Base-by-base conservation (phyloP, 2,888 invertebrate genomes). In the Clusia tigrina region DNA sequence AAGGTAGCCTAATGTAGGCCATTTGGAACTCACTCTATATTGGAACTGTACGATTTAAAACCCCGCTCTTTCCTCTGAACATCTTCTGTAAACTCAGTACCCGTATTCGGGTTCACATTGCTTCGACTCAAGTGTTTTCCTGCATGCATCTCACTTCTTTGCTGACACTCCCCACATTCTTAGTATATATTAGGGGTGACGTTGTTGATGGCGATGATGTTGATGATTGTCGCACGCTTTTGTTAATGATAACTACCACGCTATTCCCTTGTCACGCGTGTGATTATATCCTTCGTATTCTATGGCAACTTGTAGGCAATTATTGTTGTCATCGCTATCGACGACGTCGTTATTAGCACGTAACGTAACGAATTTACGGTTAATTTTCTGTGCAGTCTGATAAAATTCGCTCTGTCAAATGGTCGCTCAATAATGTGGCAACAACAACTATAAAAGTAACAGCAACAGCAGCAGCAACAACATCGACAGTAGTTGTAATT, bases 311-410 rank as follows among this genome's bases (percentile, higher is more conserved):
- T 12, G 6, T 12, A 17, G 15, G 6, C n/a, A 15, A 17, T 42
- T 42, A n/a, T 42, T 42, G 42, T 42, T 42, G 42, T 42, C n/a
- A 17, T 32, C 12, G 32, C 32, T 32, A 32, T 42, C n/a, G n/a
- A 15, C n/a, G 10, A 6, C n/a, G 42, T 42, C 42, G n/a, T 42
- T 42, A 42, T 42, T 42, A 42, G 42, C 42, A 42, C 42, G 9
- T 42, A n/a, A n/a, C n/a, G n/a, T n/a, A 42, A 42, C 42, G 6
- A 32, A 32, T 32, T 32, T 32, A 5, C 32, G 12, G 32, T 12
- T 32, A 32, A 32, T 32, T 32, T 32, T 9, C 12, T 32, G n/a
- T n/a, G 32, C 32, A 9, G 5, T 32, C 12, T 5, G 12, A 5
- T 12, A 12, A 32, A 32, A 32, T 12, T 32, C 32, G 12, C 32